Evolutionary conservation across 2,888 invertebrate species (phyloP).

Genomic region (Pemphredon lugubris): DNA sequence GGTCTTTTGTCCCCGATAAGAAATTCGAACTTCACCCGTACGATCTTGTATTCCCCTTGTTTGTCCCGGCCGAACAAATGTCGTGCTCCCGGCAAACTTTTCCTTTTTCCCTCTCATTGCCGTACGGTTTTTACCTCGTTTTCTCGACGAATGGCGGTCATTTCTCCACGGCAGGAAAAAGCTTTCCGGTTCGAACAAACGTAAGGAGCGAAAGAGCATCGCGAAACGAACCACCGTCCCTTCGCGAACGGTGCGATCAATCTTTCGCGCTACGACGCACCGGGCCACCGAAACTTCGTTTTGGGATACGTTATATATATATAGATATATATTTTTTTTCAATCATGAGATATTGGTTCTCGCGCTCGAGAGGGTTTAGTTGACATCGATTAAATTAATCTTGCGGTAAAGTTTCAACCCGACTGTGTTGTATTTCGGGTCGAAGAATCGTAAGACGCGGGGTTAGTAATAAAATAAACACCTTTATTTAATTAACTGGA

Average conservation of each 20-base stretch:
- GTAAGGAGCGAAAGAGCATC: conserved; percentile 6
- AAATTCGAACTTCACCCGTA: neutral
- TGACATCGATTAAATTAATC: conserved; percentile 7
- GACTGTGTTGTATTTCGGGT: neutral
- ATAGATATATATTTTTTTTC: too few relatives aligned
- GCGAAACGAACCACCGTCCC: conserved; percentile 17
- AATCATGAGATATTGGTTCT: conserved; percentile 44
- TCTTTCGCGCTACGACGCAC: conserved; percentile 18
- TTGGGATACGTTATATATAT: neutral
- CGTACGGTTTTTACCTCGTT: neutral
- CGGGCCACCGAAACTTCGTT: conserved; percentile 32
- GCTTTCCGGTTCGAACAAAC: conserved; percentile 15
- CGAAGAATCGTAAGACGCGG: too few relatives aligned
- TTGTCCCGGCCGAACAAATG: neutral
- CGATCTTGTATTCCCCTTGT: neutral
- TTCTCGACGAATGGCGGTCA: conserved; percentile 12
- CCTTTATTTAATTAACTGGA: too few relatives aligned
- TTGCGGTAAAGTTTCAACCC: conserved; percentile 6
- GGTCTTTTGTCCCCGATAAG: too few relatives aligned
- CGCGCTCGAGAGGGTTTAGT: conserved; percentile 19
- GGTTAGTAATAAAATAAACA: too few relatives aligned
- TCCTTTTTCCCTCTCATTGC: neutral
- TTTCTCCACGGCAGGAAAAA: conserved; percentile 9
- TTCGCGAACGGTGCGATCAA: conserved; percentile 25
- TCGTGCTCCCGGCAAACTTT: neutral